These are phyloP conservation scores for Zygothrica quintamaculata DNA, from an alignment of 2,888 invertebrate genomes.

Conservation along the genomic window DNA sequence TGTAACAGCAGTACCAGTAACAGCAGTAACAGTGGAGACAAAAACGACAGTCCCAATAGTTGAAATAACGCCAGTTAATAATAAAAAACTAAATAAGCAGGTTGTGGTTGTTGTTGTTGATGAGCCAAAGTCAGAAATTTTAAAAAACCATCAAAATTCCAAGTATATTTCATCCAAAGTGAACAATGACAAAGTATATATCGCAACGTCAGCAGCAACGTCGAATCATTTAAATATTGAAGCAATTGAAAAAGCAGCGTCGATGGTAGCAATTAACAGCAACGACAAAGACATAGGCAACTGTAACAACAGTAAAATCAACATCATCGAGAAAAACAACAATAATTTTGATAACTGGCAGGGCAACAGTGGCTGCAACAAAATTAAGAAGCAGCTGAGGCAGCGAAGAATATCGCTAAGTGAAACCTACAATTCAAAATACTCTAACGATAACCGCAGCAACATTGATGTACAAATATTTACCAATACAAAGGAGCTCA, in stretches of 20 bases:
- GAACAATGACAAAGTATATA: constrained; percentile 55
- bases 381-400: constrained; percentile 57
- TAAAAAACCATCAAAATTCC: constrained; percentile 8
- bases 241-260: constrained; percentile 64
- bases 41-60: constrained; percentile 12
- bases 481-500: constrained; percentile 79
- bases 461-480: constrained; percentile 71
- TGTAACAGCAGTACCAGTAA: background rate
- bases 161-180: background rate
- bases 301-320: constrained; percentile 17
- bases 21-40: background rate
- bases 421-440: constrained; percentile 44
- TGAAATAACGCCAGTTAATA: constrained; percentile 21
- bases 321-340: constrained; percentile 20
- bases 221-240: constrained; percentile 69
- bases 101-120: constrained; percentile 34
- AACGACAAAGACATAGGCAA: constrained; percentile 30
- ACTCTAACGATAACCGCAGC: constrained; percentile 35
- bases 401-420: constrained; percentile 58
- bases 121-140: constrained; percentile 14
- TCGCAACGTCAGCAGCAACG: constrained; percentile 48
- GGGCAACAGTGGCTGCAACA: constrained; percentile 56
- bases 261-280: constrained; percentile 64
- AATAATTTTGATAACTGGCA: constrained; percentile 17
- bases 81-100: constrained; percentile 33